Base-by-base conservation (phyloP, 2,888 invertebrate species). In the Gnatocerus cornutus region DNA sequence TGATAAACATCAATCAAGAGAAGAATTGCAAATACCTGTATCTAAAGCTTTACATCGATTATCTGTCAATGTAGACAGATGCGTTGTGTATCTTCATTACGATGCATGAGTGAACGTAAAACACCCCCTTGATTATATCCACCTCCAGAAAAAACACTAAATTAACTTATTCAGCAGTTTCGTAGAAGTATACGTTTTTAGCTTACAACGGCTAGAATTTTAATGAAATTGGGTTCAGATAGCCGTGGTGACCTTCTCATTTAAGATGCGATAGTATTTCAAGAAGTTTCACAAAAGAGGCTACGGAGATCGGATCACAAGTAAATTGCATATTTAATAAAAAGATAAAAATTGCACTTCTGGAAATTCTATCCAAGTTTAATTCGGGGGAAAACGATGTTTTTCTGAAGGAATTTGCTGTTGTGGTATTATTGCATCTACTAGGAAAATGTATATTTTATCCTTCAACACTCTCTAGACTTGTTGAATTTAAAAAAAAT, bases 41-140 rank as follows among this genome's bases (percentile, higher is more conserved):
- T 33, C 61, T 48, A 27, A 46, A 58, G 45, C 27, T 45, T 55
- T 45, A 45, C 64, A 64, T 64, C 55, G 64, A 64, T 64, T 64
- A 55, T 39, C 53, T 45, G 64, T 64, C 64, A 55, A 43, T 50
- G 2, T n/a, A 41, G 59, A 52, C 50, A 52, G 41, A 50, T 53
- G 55, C 30, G 39, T 10, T 43, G 62, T 41, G 52, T 41, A 50
- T 63, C 62, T 63, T 63, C 62, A 63, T 63, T 63, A 63, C 33
- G 39, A 63, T 61, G 33, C 59, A 61, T 46, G 14, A 61, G 55
- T 55, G 58, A 45, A 59, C 41, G 27, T 56, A 56, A 56, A 56
- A 41, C 56, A 56, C 27, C 43, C 43, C 56, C 27, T 56, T 10
- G 53, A 55, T 55, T n/a, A 55, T 55, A 30, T 52, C 13, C 52